These are phyloP conservation scores for Archips xylosteana DNA, from an alignment of 2,888 invertebrate species.

Conservation along the genomic window DNA sequence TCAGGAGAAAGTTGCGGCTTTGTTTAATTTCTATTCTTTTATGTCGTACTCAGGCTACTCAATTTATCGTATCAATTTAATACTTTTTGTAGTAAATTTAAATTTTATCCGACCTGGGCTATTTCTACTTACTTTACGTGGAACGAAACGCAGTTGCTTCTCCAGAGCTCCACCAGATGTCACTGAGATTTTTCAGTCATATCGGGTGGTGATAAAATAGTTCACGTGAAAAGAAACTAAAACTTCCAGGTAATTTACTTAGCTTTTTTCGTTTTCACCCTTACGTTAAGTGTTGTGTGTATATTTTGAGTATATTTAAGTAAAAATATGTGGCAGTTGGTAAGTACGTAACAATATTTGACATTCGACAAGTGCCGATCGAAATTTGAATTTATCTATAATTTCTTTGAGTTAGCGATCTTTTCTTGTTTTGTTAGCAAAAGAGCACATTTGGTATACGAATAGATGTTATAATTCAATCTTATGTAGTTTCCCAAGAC, in stretches of 20 bases:
- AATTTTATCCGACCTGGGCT: too few species aligned
- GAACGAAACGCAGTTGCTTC: constrained; percentile 49
- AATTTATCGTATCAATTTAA: too few species aligned
- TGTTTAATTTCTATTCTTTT: too few species aligned
- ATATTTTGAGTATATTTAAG: constrained; percentile 36
- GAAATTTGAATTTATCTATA: constrained; percentile 10
- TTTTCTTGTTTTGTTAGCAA: constrained; percentile 14
- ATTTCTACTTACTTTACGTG: constrained; percentile 29
- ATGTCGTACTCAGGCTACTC: too few species aligned
- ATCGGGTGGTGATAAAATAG: constrained; percentile 53
- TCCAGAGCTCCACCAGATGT: constrained; percentile 48
- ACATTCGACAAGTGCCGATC: constrained; percentile 39
- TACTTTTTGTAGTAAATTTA: too few species aligned
- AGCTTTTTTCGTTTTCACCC: constrained; percentile 20
- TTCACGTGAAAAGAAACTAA: constrained; percentile 49
- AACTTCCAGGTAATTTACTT: constrained; percentile 54
- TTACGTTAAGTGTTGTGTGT: constrained; percentile 31
- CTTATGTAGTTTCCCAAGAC: not conserved
- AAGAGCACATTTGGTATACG: not conserved
- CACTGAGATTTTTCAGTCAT: constrained; percentile 53
- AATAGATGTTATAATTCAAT: not conserved
- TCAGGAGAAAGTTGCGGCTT: too few species aligned
- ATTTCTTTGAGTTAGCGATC: constrained; percentile 1
- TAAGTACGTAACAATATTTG: constrained; percentile 39
- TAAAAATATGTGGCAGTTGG: constrained; percentile 10